Percentiles rank a stretch among this genome's conserved stretches.
Evolutionary conservation across 2,888 invertebrate genomes (phyloP).

Genomic region (Lithophane semibrunnea): DNA sequence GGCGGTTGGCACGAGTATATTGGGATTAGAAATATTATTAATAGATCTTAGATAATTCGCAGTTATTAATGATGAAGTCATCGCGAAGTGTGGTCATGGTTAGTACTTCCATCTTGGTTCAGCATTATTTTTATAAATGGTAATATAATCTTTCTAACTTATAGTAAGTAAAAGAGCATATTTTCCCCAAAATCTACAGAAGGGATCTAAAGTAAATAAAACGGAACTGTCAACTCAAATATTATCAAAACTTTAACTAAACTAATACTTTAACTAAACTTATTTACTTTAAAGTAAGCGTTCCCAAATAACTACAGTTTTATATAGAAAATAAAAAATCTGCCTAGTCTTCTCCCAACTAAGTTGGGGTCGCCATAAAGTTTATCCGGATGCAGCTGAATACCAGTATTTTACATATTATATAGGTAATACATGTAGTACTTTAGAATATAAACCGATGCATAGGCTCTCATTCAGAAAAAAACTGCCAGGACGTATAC

Average conservation of each 20-base stretch:
- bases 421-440: background rate
- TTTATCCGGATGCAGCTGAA: too few species aligned
- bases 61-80: conserved; percentile 79
- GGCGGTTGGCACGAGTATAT: conserved; percentile 68
- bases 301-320: background rate
- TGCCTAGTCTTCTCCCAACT: too few species aligned
- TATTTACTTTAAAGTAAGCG: too few species aligned
- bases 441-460: background rate
- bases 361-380: too few species aligned
- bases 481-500: background rate
- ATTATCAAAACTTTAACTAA: too few species aligned
- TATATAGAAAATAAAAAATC: background rate
- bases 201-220: too few species aligned
- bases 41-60: conserved; percentile 75
- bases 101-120: conserved; percentile 10
- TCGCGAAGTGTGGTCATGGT: conserved; percentile 27
- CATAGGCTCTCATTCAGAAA: background rate
- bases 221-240: too few species aligned
- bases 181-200: background rate
- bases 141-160: background rate
- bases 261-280: too few species aligned
- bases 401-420: too few species aligned
- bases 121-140: background rate
- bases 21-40: conserved; percentile 76
- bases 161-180: background rate